Base-by-base conservation (phyloP, 1,140 invertebrate genomes). In the Caenorhabditis brenneri region DNA sequence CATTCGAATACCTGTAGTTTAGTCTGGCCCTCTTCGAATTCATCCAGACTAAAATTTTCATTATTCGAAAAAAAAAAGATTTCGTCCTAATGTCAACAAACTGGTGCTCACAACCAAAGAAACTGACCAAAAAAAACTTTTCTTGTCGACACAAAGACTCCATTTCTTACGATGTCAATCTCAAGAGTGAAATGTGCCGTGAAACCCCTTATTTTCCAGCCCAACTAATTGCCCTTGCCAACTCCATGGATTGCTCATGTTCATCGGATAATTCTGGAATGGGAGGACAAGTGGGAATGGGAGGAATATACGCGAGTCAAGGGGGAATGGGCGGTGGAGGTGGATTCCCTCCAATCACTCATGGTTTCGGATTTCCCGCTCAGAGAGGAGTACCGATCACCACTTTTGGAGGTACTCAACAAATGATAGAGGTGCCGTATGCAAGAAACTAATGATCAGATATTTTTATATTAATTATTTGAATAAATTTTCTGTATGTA, bases 201-300 rank as follows among this genome's bases (percentile, higher is more conserved):
- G 24, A 55, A 55, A 39, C 27, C 46, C 9, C 27, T n/a, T 0
- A 16, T 33, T 49, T 82, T 82, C 31, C 53, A 82, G 81, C 81
- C 29, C 81, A 82, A 82, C 55, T 82, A 22, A 46, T 82, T 39
- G 55, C 55, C 9, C 33, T 82, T 10, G 81, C 81, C 55, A 82
- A 82, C 33, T 39, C 27, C 0, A 48, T 82, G 55, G 81, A 82
- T 22, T 82, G 81, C 33, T 27, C n/a, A 4, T 82, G 81, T 49
- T 53, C 46, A 4, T 82, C 81, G 10, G 55, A 65, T 29, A 60
- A 74, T 60, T 48, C 58, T 31, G 80, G 80, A 39, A 81, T 58
- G 53, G 24, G 24, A 1, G 80, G 49, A 7, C 22, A 27, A 39
- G 51, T 51, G 10, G 49, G 53, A 81, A 81, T 81, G 80, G 80